phyloP scores from a whole-genome alignment of 1,140 invertebrate genomes.

The Thalassaphorura encarpata region DNA sequence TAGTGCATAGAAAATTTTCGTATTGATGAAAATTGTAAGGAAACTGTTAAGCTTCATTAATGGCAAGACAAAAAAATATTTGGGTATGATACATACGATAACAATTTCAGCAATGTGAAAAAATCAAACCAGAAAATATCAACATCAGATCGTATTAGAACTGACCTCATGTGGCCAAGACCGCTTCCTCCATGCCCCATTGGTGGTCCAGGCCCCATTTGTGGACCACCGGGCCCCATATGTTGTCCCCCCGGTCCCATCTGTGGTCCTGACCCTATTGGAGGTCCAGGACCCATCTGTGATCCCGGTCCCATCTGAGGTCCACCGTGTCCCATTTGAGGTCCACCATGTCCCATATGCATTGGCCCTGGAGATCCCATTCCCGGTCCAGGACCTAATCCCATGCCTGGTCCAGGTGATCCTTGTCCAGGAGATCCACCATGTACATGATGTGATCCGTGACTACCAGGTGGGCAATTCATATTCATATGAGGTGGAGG shows the following conservation, averaged over 20 bases:
- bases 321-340: conserved; percentile 51
- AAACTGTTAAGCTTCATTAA: too few relatives aligned
- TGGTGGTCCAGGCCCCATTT: conserved; percentile 14
- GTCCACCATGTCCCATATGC: conserved; percentile 35
- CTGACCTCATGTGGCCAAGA: conserved; percentile 12
- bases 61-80: too few relatives aligned
- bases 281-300: conserved; percentile 42
- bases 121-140: too few relatives aligned
- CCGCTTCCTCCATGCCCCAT: conserved; percentile 22
- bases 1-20: too few relatives aligned
- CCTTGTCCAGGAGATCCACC: conserved; percentile 25
- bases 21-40: too few relatives aligned
- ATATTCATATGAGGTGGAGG: conserved; percentile 45
- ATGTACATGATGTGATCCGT: conserved; percentile 12
- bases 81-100: too few relatives aligned
- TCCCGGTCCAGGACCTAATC: conserved; percentile 34
- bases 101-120: too few relatives aligned
- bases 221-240: conserved; percentile 33
- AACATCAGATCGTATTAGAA: too few relatives aligned
- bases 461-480: conserved; percentile 36
- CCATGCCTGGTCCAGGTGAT: conserved; percentile 55
- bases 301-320: conserved; percentile 36
- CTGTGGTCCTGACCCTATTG: conserved; percentile 44
- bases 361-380: conserved; percentile 35
- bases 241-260: conserved; percentile 39